Evolutionary conservation across 1,140 invertebrate genomes (phyloP).

Genomic region (Oreohelix idahoensis): DNA sequence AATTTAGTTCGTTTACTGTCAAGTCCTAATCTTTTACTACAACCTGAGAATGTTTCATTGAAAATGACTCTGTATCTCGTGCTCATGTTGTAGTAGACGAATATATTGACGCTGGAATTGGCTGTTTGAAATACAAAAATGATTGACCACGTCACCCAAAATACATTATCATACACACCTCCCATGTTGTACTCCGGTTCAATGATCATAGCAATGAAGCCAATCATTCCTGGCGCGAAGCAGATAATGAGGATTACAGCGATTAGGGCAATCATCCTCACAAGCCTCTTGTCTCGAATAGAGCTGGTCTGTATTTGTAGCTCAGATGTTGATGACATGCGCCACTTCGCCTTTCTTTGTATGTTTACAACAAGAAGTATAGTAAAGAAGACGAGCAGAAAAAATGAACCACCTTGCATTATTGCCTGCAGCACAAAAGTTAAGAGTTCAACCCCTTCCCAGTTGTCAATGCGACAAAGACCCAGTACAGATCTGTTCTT

Average conservation of each 20-base stretch:
- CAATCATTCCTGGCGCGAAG: not conserved
- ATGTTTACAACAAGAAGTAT: not conserved
- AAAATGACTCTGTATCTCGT: too few relatives aligned
- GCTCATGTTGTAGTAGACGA: too few relatives aligned
- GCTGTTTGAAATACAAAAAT: too few relatives aligned
- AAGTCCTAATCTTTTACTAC: too few relatives aligned
- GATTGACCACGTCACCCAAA: too few relatives aligned
- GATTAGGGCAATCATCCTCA: not conserved
- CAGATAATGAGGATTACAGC: not conserved
- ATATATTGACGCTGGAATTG: too few relatives aligned
- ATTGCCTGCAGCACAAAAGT: not conserved
- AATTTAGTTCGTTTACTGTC: too few relatives aligned
- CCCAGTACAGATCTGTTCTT: not conserved
- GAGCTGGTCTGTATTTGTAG: not conserved
- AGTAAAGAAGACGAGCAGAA: not conserved
- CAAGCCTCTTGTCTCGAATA: not conserved
- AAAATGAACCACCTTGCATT: not conserved
- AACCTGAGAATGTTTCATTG: too few relatives aligned
- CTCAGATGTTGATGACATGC: not conserved
- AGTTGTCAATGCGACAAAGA: not conserved
- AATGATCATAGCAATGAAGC: not conserved
- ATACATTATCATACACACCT: not conserved
- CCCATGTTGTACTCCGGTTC: not conserved
- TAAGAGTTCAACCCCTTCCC: not conserved
- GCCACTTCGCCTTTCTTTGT: not conserved